These are phyloP conservation scores for Volucella inanis DNA, from an alignment of 2,888 invertebrate genomes.

Conservation along the genomic window DNA sequence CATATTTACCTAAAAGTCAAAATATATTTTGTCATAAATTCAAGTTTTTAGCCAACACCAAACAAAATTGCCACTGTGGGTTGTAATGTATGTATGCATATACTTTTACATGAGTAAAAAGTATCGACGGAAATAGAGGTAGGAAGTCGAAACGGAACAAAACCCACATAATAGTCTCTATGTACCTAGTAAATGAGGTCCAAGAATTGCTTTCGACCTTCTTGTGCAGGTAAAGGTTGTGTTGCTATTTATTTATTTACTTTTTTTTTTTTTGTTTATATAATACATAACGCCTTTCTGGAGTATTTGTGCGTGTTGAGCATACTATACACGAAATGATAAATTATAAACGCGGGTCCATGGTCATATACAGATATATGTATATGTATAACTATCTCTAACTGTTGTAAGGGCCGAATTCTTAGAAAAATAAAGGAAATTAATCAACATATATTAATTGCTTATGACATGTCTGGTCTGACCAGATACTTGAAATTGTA, in stretches of 20 bases:
- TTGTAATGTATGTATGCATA: not conserved
- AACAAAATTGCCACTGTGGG: conserved; percentile 18
- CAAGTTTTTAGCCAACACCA: conserved; percentile 14
- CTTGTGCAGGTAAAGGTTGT: conserved; percentile 66
- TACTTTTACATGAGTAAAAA: not conserved
- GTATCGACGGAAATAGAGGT: conserved; percentile 55
- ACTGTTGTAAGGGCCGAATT: conserved; percentile 45
- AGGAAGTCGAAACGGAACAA: conserved; percentile 70
- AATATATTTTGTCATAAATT: conserved; percentile 26
- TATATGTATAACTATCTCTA: not conserved
- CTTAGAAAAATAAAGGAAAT: conserved; percentile 65
- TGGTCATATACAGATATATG: conserved; percentile 11
- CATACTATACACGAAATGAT: conserved; percentile 63
- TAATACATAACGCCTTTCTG: not conserved
- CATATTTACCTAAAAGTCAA: conserved; percentile 7
- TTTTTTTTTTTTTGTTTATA: conserved; percentile 5
- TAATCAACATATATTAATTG: conserved; percentile 73
- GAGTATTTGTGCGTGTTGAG: conserved; percentile 59
- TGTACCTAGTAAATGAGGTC: conserved; percentile 21
- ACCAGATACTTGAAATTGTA: conserved; percentile 59
- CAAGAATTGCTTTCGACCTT: conserved; percentile 63
- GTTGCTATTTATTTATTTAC: conserved; percentile 15
- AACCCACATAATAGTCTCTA: conserved; percentile 52
- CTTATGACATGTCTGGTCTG: conserved; percentile 41
- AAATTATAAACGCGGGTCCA: conserved; percentile 45